Conservation (phyloP, 2,888 invertebrate species). For the Desoria tigrina region DNA sequence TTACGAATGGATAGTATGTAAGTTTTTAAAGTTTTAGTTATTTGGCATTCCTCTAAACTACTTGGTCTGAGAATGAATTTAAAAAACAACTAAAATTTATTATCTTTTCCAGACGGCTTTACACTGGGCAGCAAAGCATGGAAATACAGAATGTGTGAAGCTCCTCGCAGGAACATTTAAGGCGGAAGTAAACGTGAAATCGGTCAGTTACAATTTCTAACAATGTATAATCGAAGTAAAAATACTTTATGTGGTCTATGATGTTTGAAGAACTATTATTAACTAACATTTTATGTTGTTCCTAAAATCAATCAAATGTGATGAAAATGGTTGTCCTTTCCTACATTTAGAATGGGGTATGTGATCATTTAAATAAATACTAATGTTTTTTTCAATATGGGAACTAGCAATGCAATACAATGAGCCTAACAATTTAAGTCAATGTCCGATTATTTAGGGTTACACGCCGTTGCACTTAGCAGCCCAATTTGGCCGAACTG, state of each 20-base stretch:
- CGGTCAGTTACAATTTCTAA: slow-evolving; percentile 71
- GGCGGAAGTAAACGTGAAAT: slow-evolving; percentile 80
- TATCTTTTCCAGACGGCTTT: slow-evolving; percentile 80
- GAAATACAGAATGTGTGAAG: slow-evolving; percentile 86
- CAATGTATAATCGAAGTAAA: too few species aligned
- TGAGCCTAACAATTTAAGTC: background rate
- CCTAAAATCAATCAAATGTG: too few species aligned
- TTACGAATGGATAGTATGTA: slow-evolving; percentile 42
- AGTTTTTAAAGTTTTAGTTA: slow-evolving; percentile 21
- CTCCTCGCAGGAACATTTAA: slow-evolving; percentile 83
- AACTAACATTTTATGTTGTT: too few species aligned
- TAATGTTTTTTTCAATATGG: background rate
- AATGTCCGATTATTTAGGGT: slow-evolving; percentile 62
- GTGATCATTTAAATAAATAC: slow-evolving; percentile 10
- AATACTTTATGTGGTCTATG: too few species aligned
- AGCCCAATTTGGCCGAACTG: slow-evolving; percentile 84
- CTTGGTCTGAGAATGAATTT: too few species aligned
- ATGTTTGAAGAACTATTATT: too few species aligned
- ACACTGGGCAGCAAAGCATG: slow-evolving; percentile 96
- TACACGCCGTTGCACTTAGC: slow-evolving; percentile 92
- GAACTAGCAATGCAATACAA: background rate
- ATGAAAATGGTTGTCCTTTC: background rate
- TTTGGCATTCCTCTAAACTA: too few species aligned
- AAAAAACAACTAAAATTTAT: too few species aligned
- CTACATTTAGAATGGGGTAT: slow-evolving; percentile 41